Evolutionary conservation across 2,797 vertebrate genomes (phyloP), one percentile per base, ranked within the genome.

Genomic region (Champsocephalus esox): DNA sequence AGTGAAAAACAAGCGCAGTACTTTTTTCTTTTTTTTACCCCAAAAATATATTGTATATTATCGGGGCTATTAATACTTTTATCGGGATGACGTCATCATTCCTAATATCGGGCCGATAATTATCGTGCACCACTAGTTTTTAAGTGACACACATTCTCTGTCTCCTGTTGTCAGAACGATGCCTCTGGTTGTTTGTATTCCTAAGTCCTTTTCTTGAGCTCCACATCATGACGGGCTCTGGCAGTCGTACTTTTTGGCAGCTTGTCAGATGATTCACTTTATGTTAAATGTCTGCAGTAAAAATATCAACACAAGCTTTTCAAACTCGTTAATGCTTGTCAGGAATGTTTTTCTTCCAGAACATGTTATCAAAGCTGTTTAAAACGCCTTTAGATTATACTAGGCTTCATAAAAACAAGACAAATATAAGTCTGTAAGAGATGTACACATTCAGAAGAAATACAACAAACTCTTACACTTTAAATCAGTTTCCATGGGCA

Each of bases 271-370:
- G 45, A 61, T 60, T 55, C 24, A 41, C 51, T 14, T 44, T 21
- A 17, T 2, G 8, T 12, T 75, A 28, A 4, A 28, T 57, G 38
- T 44, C 51, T 17, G 57, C 71, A 44, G 51, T 63, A 34, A 78
- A 82, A 41, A 54, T 49, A 50, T 57, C 10, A 2, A 49, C 46
- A 16, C 69, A 67, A 50, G 69, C 60, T 34, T 60, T 49, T 5
- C 6, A 38, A 9, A 44, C 69, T 59, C 9, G 46, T 52, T 63
- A 44, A 48, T 43, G 41, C 55, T 69, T 21, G 24, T 45, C 50
- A 14, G 58, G 51, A 54, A 46, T 41, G 57, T 54, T n/a, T 74
- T 32, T 61, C n/a, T n/a, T 59, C 32, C 34, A 49, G 54, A 63
- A 72, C 21, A 38, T 12, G 43, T 34, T 17, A 12, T 41, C 32